Base-by-base conservation (phyloP, 2,113 vertebrate genomes). In the Tamias sibiricus region DNA sequence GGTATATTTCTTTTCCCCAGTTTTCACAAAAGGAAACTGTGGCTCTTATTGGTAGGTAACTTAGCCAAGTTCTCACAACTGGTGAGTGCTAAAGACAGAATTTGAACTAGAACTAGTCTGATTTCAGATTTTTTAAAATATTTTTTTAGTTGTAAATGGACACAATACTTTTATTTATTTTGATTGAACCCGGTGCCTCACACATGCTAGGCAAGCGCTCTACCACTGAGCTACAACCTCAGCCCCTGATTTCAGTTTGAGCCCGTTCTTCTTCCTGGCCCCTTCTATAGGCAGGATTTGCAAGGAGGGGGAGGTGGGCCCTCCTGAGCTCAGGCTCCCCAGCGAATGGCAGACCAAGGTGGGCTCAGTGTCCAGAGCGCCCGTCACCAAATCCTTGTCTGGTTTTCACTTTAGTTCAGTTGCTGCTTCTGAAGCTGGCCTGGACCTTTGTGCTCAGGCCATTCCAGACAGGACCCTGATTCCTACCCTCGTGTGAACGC, bases 391-490 rank as follows among this genome's bases (percentile, higher is more conserved):
- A 90, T 66, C 77, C 35, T 71, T 26, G 13, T 57, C 80, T 83
- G 28, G 5, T 79, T 94, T 93, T 94, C 59, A 79, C 20, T 89
- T 93, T 35, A 40, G 75, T 64, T 90, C 32, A 57, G 47, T 90
- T 62, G n/a, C 40, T 88, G 11, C 87, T 93, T 79, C 82, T 72
- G 40, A 95, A 79, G 54, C 47, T 42, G 40, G 32, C 66, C 37
- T 11, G 10, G 32, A n/a, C 5, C 28, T 57, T 24, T 42, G 35
- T 32, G 66, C 57, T 66, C 40, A 87, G 80, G 66, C 62, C 64
- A 62, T 52, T 59, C 57, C 42, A 79, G 47, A 64, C 74, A 9
- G 20, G 68, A 87, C 49, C 62, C 69, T 77, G 57, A 91, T 91
- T 93, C 4, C 52, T 88, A 96, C 30, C 40, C 52, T 90, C 86